Base-by-base conservation (phyloP, 2,888 invertebrate species). In the Aelia acuminata region DNA sequence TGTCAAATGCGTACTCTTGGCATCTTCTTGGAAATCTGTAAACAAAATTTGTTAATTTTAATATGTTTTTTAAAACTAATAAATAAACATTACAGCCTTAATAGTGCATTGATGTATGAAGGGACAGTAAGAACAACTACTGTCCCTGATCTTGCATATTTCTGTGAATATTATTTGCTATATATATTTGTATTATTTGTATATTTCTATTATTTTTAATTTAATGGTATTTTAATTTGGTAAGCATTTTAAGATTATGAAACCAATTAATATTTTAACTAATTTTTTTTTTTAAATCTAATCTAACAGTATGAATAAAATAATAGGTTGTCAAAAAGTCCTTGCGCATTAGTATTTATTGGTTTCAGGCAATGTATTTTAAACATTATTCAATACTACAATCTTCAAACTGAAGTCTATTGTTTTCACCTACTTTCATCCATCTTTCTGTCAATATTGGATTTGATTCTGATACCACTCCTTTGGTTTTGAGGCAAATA, bases 1-100 rank as follows among this genome's bases (percentile, higher is more conserved):
- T 57, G 89, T 94, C 92, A 87, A 92, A 93, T 57, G 91, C 91
- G 90, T 94, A 94, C 89, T 93, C 92, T 15, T 93, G 53, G 90
- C 95, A 94, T 91, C 93, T 93, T 84, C 85, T 84, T 18, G 88
- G 88, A 35, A 87, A 53, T 63, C 87, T 89, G 87, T 26, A 89
- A 86, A 84, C n/a, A 80, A 48, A 85, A 84, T 18, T 43, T 4
- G 3, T 26, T 47, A 26, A 22, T 4, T 20, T n/a, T n/a, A n/a
- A 84, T 80, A 35, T 15, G 5, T 31, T 53, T 53, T 53, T 22
- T 1, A n/a, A 8, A 53, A 57, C 22, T 26, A 57, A 26, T 57
- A 57, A 26, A 57, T 26, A 57, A n/a, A 26, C n/a, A n/a, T n/a
- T 57, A 26, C 2, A 53, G n/a, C 53, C 10, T 53, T n/a, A 53